Conservation (phyloP, 37 sponge, comb jelly and placozoan genomes). For the Bolinopsis microptera region DNA sequence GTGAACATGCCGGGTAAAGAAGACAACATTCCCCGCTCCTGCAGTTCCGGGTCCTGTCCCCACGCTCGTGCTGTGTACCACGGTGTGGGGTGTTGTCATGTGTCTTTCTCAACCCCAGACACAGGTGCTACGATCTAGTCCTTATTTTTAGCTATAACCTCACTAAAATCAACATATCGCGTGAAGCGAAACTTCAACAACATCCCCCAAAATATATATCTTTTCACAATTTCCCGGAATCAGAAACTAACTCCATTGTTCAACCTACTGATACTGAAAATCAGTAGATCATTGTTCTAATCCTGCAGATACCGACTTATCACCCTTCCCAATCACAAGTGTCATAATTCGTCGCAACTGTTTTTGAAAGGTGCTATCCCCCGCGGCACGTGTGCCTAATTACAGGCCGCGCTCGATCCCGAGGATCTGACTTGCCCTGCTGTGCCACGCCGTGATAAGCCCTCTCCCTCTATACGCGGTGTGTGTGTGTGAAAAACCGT, state of each 20-base stretch:
- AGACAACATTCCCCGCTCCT: no score
- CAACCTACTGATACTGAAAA: neutral
- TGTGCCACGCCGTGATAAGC: neutral
- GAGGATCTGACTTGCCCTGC: neutral
- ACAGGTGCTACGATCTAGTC: neutral
- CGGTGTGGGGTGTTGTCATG: neutral
- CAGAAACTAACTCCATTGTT: no score
- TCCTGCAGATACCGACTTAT: neutral
- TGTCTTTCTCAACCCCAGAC: neutral
- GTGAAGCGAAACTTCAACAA: no score
- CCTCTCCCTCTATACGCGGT: neutral
- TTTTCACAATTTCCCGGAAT: neutral
- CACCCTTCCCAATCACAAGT: neutral
- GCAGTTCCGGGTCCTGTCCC: no score
- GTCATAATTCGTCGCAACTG: neutral
- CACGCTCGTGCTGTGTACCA: neutral
- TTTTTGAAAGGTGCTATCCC: no score
- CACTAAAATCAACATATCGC: no score
- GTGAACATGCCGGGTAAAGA: no score
- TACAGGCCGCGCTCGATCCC: neutral
- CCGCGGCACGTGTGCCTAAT: neutral
- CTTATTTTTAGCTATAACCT: neutral
- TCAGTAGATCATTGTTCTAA: neutral
- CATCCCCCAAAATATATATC: no score
- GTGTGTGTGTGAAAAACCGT: conserved; percentile 29